Conservation (phyloP, 2,113 vertebrate genomes). For the Panurus biarmicus region DNA sequence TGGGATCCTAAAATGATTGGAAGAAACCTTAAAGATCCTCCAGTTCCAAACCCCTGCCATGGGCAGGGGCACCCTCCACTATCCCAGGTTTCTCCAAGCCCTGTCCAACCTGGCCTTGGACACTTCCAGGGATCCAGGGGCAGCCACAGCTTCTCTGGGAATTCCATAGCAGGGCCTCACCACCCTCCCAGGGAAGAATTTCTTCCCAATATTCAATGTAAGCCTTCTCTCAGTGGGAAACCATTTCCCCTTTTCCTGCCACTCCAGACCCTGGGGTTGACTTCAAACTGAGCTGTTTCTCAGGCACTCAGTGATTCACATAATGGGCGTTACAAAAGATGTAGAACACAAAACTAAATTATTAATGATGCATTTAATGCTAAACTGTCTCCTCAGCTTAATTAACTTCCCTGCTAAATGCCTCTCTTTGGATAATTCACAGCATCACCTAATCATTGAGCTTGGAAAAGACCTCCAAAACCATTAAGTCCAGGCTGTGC, state of each 20-base stretch:
- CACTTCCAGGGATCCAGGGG: not conserved
- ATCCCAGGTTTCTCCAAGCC: not conserved
- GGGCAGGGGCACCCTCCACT: not conserved
- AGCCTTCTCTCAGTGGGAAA: not conserved
- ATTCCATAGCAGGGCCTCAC: rapidly evolving
- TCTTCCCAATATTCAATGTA: not conserved
- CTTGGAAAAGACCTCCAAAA: not conserved
- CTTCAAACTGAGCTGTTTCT: not conserved
- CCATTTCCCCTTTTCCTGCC: not conserved
- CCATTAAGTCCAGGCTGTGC: not conserved
- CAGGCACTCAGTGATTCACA: not conserved
- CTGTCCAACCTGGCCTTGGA: rapidly evolving
- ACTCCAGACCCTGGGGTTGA: not conserved
- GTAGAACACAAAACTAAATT: not conserved
- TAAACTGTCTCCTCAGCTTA: not conserved
- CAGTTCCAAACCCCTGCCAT: rapidly evolving
- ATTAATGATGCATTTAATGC: not conserved
- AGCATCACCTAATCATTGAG: no score
- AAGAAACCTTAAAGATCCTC: not conserved
- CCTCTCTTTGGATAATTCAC: not conserved
- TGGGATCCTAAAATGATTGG: not conserved
- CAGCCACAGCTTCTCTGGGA: not conserved
- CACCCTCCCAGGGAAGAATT: not conserved
- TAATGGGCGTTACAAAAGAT: rapidly evolving
- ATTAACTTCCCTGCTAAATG: not conserved